These are phyloP conservation scores for Dendroctonus valens DNA, from an alignment of 1,140 invertebrate species.

Conservation along the genomic window DNA sequence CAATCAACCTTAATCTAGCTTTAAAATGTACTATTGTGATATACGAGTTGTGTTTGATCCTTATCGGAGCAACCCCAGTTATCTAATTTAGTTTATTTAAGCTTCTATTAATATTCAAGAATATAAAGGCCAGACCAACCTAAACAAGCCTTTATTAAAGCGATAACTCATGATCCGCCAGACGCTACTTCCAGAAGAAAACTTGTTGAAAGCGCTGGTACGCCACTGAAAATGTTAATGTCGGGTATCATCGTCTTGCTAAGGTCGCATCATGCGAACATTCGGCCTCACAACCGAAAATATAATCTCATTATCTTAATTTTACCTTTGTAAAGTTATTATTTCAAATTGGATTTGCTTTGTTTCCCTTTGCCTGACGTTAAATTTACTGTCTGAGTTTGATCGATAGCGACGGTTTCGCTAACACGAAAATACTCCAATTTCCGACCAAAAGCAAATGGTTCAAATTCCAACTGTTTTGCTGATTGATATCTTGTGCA, in stretches of 20 bases:
- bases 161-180: too few relatives aligned
- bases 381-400: constrained; percentile 20
- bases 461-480: too few relatives aligned
- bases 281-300: constrained; percentile 24
- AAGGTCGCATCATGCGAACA: constrained; percentile 16
- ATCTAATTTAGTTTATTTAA: too few relatives aligned
- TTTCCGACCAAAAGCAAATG: too few relatives aligned
- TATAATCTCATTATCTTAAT: constrained; percentile 35
- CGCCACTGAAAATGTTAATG: constrained; percentile 16
- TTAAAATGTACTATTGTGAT: too few relatives aligned
- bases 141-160: too few relatives aligned
- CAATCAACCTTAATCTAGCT: too few relatives aligned
- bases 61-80: too few relatives aligned
- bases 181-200: background rate
- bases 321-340: constrained; percentile 32
- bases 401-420: constrained; percentile 11
- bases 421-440: constrained; percentile 2
- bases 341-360: constrained; percentile 30
- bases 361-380: constrained; percentile 21
- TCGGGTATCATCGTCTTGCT: constrained; percentile 6
- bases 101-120: too few relatives aligned
- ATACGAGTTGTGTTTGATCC: too few relatives aligned
- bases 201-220: background rate
- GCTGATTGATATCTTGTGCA: too few relatives aligned
- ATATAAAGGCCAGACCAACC: too few relatives aligned